Percentiles rank a stretch among this genome's conserved stretches.
These are phyloP conservation scores for Orchestes rusci DNA, from an alignment of 2,888 invertebrate species.

Conservation along the genomic window DNA sequence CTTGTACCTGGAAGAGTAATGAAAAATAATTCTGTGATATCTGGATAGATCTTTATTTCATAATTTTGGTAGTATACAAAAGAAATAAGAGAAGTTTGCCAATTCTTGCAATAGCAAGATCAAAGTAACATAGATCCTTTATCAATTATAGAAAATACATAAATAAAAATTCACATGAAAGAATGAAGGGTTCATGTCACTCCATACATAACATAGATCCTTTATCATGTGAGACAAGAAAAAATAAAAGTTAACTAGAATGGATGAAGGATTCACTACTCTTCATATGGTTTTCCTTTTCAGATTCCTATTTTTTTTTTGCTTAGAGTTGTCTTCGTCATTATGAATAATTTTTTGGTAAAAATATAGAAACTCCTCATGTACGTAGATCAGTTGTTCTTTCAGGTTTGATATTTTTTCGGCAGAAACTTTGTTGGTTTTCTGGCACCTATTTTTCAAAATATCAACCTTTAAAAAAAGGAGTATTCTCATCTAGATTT, in stretches of 20 bases:
- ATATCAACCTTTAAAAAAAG: constrained; percentile 1
- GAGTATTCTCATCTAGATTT: constrained; percentile 3
- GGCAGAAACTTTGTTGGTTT: not conserved
- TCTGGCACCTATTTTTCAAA: constrained; percentile 1
- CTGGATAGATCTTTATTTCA: not conserved
- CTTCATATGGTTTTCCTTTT: not conserved
- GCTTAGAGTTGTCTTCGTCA: not conserved
- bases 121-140: not conserved
- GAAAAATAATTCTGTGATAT: not conserved
- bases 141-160: not conserved
- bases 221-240: not conserved
- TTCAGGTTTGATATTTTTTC: constrained; percentile 1
- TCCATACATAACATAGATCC: not conserved
- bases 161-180: not conserved
- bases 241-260: not conserved
- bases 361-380: constrained; percentile 3
- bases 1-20: not conserved
- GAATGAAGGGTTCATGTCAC: not conserved
- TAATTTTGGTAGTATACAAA: not conserved
- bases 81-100: not conserved
- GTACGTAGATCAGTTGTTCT: constrained; percentile 1
- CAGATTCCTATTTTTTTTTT: not conserved
- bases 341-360: not conserved
- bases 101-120: not conserved
- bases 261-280: not conserved